Evolutionary conservation across 35 echinoderm and acorn worm species (phyloP), one percentile per base, ranked within the genome.

Genomic region (Diadema setosum): DNA sequence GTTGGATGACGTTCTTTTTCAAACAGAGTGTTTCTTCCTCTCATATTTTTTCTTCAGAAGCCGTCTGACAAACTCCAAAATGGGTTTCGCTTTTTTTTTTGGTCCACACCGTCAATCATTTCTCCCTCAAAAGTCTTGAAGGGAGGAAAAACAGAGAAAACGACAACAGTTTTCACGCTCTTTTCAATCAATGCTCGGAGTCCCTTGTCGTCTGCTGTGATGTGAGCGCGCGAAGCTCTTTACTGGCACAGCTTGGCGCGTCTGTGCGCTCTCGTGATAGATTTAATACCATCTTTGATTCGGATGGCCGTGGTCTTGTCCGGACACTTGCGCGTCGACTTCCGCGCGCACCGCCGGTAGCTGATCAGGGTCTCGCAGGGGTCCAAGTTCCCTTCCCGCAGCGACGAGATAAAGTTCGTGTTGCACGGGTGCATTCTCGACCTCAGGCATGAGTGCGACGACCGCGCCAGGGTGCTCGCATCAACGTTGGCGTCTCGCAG

Each of bases 371-470:
- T 78, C n/a, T 78, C 73, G 40, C 73, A 78, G 14, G 73, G 73
- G 24, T 78, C 73, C 14, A 78, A 7, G 17, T 15, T 44, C 34
- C 73, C 73, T 7, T 33, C 39, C 44, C 73, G 12, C 37, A 78
- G 73, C 3, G 73, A 78, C 5, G 73, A 78, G 73, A 78, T 78
- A 44, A 78, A 78, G n/a, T 78, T 78, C 73, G 73, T 78, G 44
- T 78, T 78, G 40, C 73, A 78, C 5, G 73, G 73, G 24, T 78
- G 27, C 73, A 78, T 78, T 41, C 35, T 78, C 39, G 73, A 78
- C 34, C 73, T 78, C 39, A 78, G 24, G 44, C 73, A 78, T 41
- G 40, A 24, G 40, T 78, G 73, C 73, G 73, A 78, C 14, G 73
- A 78, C 40, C 73, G 29, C 5, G 44, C 35, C 73, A 78, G 40